Base-by-base conservation (phyloP, 1,140 invertebrate genomes). In the Drosophila chauvacae region DNA sequence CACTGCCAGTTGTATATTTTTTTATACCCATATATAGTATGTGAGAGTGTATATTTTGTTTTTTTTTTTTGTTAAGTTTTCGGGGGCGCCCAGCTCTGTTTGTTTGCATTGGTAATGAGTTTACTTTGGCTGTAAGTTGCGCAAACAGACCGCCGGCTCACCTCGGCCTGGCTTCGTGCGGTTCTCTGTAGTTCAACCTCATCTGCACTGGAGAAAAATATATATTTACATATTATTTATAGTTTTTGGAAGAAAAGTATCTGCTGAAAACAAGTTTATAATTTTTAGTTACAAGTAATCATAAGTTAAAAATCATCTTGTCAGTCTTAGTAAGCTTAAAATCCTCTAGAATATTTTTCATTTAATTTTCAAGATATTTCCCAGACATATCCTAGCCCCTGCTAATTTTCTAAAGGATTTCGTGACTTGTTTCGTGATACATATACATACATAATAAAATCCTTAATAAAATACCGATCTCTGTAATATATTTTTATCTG, bases 51-150 rank as follows among this genome's bases (percentile, higher is more conserved):
- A 28, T 74, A 11, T 30, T 18, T 5, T 44, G 26, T 70, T 74
- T 69, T 48, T 55, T 70, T 74, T 69, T 48, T 55, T 59, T 78
- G 51, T 66, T 73, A 80, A 84, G 73, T 90, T 90, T 90, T 75
- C 41, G 69, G 63, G 47, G 51, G 84, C 77, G 28, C 55, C 68
- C 58, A 50, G 44, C 44, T 26, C 77, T 90, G 81, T 88, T 88
- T 88, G 84, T 88, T 88, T 88, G 84, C 84, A 88, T 88, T 88
- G 84, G 84, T 88, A 88, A 88, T 88, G 85, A 88, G 84, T 88
- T 88, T 88, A 88, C 84, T 88, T 88, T 87, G 72, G 77, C 77
- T 90, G 84, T 88, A 90, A 88, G 84, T 88, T 88, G 77, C 57
- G 80, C 84, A 87, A 88, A 87, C 85, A 87, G 72, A 77, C 71